phyloP scores from a whole-genome alignment of 1,140 invertebrate species.

The Eupeodes corollae region DNA sequence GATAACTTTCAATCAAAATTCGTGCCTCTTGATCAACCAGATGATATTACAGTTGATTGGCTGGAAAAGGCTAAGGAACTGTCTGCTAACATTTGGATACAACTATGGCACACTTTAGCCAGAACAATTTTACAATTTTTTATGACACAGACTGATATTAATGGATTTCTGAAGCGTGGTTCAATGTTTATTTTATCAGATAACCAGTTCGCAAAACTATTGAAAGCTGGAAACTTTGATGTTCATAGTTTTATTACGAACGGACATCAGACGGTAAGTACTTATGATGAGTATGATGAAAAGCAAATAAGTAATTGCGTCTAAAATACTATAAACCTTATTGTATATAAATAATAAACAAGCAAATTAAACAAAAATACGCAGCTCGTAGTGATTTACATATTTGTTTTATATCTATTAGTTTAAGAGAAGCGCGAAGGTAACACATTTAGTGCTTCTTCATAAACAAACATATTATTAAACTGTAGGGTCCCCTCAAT shows the following conservation, averaged over 20 bases:
- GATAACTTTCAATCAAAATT: slow-evolving; percentile 40
- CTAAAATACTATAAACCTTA: slow-evolving; percentile 29
- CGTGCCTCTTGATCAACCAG: slow-evolving; percentile 45
- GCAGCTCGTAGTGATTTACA: too few species aligned
- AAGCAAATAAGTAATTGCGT: slow-evolving; percentile 22
- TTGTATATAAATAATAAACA: too few species aligned
- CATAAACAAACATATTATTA: too few species aligned
- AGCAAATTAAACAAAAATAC: too few species aligned
- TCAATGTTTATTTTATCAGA: slow-evolving; percentile 84
- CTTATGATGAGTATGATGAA: background rate
- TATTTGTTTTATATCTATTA: too few species aligned
- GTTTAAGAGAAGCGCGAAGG: too few species aligned
- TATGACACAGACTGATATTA: slow-evolving; percentile 68
- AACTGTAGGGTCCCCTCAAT: too few species aligned
- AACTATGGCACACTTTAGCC: slow-evolving; percentile 58
- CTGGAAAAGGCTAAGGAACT: slow-evolving; percentile 52
- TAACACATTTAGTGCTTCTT: too few species aligned
- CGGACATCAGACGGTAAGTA: slow-evolving; percentile 12
- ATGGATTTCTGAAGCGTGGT: slow-evolving; percentile 63
- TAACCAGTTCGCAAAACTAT: slow-evolving; percentile 55
- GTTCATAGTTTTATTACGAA: slow-evolving; percentile 10
- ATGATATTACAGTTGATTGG: slow-evolving; percentile 56
- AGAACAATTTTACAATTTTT: slow-evolving; percentile 55
- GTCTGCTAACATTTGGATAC: slow-evolving; percentile 55
- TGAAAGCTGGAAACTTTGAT: slow-evolving; percentile 28